Evolutionary conservation across 2,888 invertebrate genomes (phyloP).

Genomic region (Dendrolimus houi): DNA sequence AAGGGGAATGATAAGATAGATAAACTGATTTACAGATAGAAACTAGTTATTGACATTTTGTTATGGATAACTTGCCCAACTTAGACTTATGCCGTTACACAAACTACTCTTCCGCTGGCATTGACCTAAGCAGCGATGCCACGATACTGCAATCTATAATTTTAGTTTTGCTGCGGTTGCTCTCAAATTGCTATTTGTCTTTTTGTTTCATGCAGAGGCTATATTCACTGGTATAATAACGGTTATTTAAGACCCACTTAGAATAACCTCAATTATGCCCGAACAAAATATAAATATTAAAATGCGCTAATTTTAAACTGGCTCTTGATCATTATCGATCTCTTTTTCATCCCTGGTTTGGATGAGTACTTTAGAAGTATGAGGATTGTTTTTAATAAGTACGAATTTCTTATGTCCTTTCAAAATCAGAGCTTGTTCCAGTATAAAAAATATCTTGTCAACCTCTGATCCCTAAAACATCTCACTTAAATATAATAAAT

Average conservation of each 20-base stretch:
- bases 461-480: too few relatives aligned
- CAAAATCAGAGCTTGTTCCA: too few relatives aligned
- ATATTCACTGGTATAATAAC: slow-evolving; percentile 11
- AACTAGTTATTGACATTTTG: slow-evolving; percentile 45
- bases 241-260: slow-evolving; percentile 11
- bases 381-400: too few relatives aligned
- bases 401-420: too few relatives aligned
- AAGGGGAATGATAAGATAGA: too few relatives aligned
- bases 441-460: too few relatives aligned
- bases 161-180: background rate
- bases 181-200: background rate
- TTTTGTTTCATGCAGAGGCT: background rate
- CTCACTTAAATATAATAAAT: too few relatives aligned
- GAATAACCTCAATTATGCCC: background rate
- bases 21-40: too few relatives aligned
- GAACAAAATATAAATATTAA: background rate
- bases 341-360: too few relatives aligned
- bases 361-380: too few relatives aligned
- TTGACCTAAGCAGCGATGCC: slow-evolving; percentile 37
- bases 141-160: background rate
- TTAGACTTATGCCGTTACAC: slow-evolving; percentile 43
- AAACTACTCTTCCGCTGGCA: slow-evolving; percentile 54
- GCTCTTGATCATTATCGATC: too few relatives aligned
- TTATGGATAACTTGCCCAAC: slow-evolving; percentile 22
- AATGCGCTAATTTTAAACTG: too few relatives aligned